Base-by-base conservation (phyloP, 2,888 invertebrate genomes). In the Platycheirus albimanus region DNA sequence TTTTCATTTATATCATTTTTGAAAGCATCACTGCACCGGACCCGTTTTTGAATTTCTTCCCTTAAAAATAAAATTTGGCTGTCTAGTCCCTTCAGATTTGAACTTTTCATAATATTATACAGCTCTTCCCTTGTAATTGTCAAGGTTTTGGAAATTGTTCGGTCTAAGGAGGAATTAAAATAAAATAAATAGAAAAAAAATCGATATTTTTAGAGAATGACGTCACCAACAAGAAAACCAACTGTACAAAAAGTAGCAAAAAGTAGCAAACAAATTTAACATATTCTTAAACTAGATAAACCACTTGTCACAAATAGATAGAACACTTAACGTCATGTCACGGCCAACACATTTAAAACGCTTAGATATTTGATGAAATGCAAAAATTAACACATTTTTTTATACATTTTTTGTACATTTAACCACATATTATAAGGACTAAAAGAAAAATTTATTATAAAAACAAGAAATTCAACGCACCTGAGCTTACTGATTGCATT, bases 241-340 rank as follows among this genome's bases (percentile, higher is more conserved):
- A 24, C 24, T n/a, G n/a, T n/a, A 24, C 6, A 24, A 4, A 24
- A 6, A 6, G 24, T 3, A 24, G 24, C 24, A 24, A 24, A 24
- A 4, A 4, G 24, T 3, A 24, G 24, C 3, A 47, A 47, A 47
- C 19, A 63, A 24, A 49, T 5, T 49, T 19, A 30, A 30, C 13
- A 63, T 5, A 47, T 64, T 24, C 24, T 51, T 1, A 47, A 36
- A 49, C 4, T 51, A 64, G 47, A 64, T 36, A 64, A 64, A 64
- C 7, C 24, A 49, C 47, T 36, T 8, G 13, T 36, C 45, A 64
- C n/a, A 38, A 51, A 13, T n/a, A 15, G 5, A 51, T 38, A 64
- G 24, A 64, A 64, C 38, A 64, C 64, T 49, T 51, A 10, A 24
- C 51, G 24, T 13, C 64, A 49, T 13, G 15, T 51, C n/a, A n/a